These are phyloP conservation scores for Cryptoleucopteryx plumbea DNA, from an alignment of 2,113 vertebrate genomes.

Conservation along the genomic window DNA sequence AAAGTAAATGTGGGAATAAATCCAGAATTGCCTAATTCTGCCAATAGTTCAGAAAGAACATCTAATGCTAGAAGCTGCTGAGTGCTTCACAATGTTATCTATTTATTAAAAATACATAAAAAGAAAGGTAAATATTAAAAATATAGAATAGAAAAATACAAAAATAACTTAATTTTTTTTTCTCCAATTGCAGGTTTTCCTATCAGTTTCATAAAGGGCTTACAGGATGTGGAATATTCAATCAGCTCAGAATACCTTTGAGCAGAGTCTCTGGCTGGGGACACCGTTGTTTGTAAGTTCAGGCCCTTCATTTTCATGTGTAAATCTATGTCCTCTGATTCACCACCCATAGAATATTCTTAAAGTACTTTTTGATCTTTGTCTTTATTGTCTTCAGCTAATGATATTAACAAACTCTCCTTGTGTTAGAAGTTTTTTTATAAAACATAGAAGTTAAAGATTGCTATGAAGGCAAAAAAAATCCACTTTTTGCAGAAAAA, in stretches of 20 bases:
- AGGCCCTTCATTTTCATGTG: background rate
- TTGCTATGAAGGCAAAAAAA: background rate
- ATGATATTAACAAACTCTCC: background rate
- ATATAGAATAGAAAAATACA: background rate
- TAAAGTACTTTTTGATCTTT: background rate
- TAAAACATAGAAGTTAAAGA: background rate
- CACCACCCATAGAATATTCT: background rate
- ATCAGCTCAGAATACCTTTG: background rate
- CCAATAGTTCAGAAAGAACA: background rate
- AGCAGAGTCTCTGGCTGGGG: background rate
- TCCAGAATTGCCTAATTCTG: background rate
- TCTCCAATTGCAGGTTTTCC: background rate
- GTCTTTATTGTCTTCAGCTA: background rate
- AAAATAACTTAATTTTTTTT: background rate
- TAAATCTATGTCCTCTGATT: background rate
- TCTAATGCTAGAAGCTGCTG: background rate
- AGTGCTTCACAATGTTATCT: background rate
- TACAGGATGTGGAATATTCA: background rate
- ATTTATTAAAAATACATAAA: background rate
- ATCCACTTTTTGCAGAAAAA: background rate
- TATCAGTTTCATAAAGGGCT: background rate
- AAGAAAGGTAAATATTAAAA: background rate
- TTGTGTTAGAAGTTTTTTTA: background rate
- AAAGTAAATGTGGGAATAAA: background rate
- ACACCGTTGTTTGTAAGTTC: background rate